Evolutionary conservation across 2,113 vertebrate genomes (phyloP).

Genomic region (Orientallactaga bullata): DNA sequence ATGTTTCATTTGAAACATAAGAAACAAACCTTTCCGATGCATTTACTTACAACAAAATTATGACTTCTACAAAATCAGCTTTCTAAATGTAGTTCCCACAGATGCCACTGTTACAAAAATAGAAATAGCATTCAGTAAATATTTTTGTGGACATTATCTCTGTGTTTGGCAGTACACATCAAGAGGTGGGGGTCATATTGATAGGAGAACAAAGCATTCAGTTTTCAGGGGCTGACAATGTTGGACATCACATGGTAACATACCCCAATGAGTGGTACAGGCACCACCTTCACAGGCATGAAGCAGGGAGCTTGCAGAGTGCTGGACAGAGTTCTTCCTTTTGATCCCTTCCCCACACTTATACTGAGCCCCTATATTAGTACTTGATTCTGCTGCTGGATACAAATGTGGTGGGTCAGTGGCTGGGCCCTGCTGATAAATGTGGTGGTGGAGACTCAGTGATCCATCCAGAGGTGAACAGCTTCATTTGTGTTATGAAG

Average conservation of each 20-base stretch:
- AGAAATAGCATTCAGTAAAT: background rate
- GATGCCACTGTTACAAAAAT: background rate
- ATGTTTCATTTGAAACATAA: background rate
- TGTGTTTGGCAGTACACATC: background rate
- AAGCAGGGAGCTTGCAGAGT: background rate
- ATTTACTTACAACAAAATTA: background rate
- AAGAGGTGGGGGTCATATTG: background rate
- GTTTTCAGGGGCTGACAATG: background rate
- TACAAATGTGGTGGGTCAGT: background rate
- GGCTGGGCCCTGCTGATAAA: background rate
- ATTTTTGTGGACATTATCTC: background rate
- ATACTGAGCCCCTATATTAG: background rate
- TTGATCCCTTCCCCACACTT: background rate
- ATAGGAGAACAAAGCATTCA: background rate
- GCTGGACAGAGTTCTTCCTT: background rate
- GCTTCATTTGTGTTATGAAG: background rate
- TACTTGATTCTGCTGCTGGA: background rate
- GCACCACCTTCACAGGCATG: background rate
- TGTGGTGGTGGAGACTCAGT: background rate
- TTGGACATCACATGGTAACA: too few species aligned
- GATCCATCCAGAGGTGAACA: background rate
- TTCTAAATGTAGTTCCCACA: background rate
- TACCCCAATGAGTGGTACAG: background rate
- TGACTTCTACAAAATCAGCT: constrained; percentile 2
- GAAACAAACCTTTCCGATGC: background rate